Base-by-base conservation (phyloP, 2,888 invertebrate genomes). In the Acleris literana region DNA sequence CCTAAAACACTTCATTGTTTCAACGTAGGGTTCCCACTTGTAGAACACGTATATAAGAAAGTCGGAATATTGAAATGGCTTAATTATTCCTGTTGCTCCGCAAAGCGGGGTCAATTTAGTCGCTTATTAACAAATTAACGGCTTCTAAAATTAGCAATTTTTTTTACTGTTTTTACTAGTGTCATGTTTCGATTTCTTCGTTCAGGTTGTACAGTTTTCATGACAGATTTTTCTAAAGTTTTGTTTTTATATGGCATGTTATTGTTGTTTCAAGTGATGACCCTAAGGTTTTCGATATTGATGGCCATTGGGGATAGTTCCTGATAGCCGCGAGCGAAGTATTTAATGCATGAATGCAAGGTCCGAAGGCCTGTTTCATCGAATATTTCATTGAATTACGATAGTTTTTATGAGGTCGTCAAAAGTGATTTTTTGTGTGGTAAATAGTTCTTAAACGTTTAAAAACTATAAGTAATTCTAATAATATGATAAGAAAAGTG, bases 1-100 rank as follows among this genome's bases (percentile, higher is more conserved):
- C 81, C 83, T 81, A 84, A 84, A 72, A 85, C 81, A 84, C 79
- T 77, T 82, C 84, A 87, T 87, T 87, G 87, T 87, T 85, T 78
- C 75, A 72, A 74, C 5, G 55, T 53, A 66, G 66, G 66, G 66
- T 53, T 66, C 57, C 25, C 61, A 18, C 39, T 22, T 22, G 17
- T 25, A 25, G 22, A 13, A 5, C n/a, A n/a, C 16, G 17, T 46
- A 46, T 46, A 6, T 46, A 46, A n/a, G 16, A 46, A 46, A 46
- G n/a, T 46, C 17, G 16, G 46, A 17, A 46, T 46, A 16, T 39
- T 13, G 39, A 13, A 3, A 39, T 39, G 13, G 39, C 33, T 13
- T 9, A 39, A 39, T 39, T 1, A 39, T 13, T 11, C 0, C 11
- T 1, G 39, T 39, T 39, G 11, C 39, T 39, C 3, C 39, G 13